Conservation (phyloP, 1,140 invertebrate species). For the Calycopis cecrops region DNA sequence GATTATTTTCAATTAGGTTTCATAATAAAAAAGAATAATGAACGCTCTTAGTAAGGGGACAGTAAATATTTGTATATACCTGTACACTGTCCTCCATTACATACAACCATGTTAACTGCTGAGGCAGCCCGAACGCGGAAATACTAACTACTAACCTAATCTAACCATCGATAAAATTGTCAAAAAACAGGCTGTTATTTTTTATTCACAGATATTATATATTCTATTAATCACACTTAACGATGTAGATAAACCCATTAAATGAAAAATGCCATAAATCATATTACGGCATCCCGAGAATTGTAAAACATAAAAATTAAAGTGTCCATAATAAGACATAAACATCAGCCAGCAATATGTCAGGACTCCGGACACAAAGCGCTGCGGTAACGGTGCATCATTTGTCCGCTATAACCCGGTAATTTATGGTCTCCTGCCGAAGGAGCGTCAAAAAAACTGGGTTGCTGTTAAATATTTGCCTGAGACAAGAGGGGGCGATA, state of each 20-base stretch:
- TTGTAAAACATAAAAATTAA: slow-evolving; percentile 35
- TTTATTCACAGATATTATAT: too few species aligned
- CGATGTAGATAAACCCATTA: slow-evolving; percentile 6
- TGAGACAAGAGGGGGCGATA: slow-evolving; percentile 74
- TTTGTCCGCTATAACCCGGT: slow-evolving; percentile 62
- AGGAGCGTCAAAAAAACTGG: slow-evolving; percentile 66
- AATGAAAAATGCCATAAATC: slow-evolving; percentile 11
- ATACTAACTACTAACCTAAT: too few species aligned
- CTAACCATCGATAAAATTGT: too few species aligned
- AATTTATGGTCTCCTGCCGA: slow-evolving; percentile 68
- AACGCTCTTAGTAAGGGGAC: too few species aligned
- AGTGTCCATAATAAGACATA: slow-evolving; percentile 67
- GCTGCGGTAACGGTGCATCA: slow-evolving; percentile 67
- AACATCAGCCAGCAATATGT: slow-evolving; percentile 69
- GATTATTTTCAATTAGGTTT: too few species aligned
- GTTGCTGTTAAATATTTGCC: slow-evolving; percentile 72
- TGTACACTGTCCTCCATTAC: too few species aligned
- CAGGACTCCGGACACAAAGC: slow-evolving; percentile 62
- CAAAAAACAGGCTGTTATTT: too few species aligned
- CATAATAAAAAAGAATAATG: too few species aligned
- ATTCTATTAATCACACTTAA: not conserved
- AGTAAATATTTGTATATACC: too few species aligned
- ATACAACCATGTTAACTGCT: too few species aligned
- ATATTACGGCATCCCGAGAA: slow-evolving; percentile 29
- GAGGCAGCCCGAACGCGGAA: too few species aligned